Conservation (phyloP, 1,140 invertebrate species). For the Mizuhopecten yessoensis region DNA sequence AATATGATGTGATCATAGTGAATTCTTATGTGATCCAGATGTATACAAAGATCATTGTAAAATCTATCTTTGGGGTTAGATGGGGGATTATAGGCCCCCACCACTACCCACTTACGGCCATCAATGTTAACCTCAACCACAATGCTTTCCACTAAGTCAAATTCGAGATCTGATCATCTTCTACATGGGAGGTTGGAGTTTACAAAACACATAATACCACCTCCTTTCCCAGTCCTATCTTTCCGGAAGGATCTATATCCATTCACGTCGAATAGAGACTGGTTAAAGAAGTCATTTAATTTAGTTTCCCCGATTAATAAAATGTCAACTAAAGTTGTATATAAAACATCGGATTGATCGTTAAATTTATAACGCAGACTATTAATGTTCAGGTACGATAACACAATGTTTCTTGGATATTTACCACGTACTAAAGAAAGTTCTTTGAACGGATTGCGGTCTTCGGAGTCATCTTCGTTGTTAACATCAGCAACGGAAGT, state of each 20-base stretch:
- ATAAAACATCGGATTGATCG: too few species aligned
- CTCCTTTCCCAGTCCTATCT: constrained; percentile 39
- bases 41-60: background rate
- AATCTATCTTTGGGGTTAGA: background rate
- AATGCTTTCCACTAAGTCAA: too few species aligned
- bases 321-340: constrained; percentile 49
- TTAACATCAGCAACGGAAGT: too few species aligned
- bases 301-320: constrained; percentile 58
- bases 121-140: constrained; percentile 21
- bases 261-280: background rate
- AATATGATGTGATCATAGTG: constrained; percentile 46
- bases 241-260: background rate
- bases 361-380: too few species aligned
- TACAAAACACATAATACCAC: background rate
- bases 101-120: constrained; percentile 43
- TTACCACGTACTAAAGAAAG: too few species aligned
- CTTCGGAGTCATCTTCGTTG: too few species aligned
- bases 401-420: too few species aligned
- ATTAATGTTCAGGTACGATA: too few species aligned
- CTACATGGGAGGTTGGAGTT: constrained; percentile 44
- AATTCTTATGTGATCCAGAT: background rate
- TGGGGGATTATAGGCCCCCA: constrained; percentile 46
- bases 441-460: too few species aligned
- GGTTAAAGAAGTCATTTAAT: constrained; percentile 36
- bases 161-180: constrained; percentile 46